phyloP scores from a whole-genome alignment of 1,140 invertebrate species.

The Aplysia californica region DNA sequence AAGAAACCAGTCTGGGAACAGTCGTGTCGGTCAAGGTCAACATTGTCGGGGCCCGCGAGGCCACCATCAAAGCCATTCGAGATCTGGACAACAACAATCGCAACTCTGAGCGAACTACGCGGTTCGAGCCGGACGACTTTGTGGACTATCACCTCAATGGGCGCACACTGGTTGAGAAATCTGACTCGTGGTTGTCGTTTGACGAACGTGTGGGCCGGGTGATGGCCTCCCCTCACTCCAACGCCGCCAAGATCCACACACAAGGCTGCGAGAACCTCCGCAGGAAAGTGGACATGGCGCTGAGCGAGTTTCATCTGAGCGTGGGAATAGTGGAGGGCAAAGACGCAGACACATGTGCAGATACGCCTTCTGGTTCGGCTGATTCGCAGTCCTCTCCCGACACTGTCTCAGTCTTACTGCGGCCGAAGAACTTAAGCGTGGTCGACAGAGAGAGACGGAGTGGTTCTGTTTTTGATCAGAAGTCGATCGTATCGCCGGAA shows the following conservation, averaged over 20 bases:
- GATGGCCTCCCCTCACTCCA: not conserved
- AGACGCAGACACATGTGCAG: too few relatives aligned
- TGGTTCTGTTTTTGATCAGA: too few relatives aligned
- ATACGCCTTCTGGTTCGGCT: too few relatives aligned
- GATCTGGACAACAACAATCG: conserved; percentile 1
- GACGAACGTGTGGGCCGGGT: conserved; percentile 18
- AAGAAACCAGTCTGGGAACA: not conserved
- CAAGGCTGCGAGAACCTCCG: not conserved
- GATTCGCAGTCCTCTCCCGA: too few relatives aligned
- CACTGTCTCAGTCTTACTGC: too few relatives aligned
- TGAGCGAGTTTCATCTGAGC: conserved; percentile 14
- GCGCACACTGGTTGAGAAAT: not conserved
- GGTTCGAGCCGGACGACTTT: conserved; percentile 25
- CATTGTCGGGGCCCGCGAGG: conserved; percentile 13
- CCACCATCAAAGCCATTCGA: not conserved
- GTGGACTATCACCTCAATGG: not conserved
- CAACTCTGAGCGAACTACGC: conserved; percentile 3
- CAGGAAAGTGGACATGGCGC: conserved; percentile 6
- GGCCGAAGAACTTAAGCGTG: too few relatives aligned
- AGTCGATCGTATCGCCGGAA: too few relatives aligned
- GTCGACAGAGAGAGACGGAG: too few relatives aligned
- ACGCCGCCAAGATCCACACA: not conserved
- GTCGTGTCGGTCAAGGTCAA: conserved; percentile 17
- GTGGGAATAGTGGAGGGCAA: not conserved
- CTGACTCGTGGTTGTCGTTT: conserved; percentile 14